phyloP scores from a whole-genome alignment of 1,140 invertebrate species.

The Papilio machaon region DNA sequence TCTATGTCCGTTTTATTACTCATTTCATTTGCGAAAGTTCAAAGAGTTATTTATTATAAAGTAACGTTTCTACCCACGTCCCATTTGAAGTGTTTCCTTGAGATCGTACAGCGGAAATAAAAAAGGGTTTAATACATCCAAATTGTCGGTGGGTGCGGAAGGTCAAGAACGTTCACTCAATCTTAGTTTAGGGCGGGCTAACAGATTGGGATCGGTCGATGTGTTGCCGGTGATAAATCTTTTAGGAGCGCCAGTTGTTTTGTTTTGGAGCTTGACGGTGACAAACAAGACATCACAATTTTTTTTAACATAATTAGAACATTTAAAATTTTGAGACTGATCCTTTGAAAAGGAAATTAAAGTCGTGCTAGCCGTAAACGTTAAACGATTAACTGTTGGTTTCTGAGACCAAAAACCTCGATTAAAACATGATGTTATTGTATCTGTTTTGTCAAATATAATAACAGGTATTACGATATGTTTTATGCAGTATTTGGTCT shows the following conservation, averaged over 20 bases:
- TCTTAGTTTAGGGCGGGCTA: constrained; percentile 46
- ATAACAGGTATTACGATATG: too few species aligned
- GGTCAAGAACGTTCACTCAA: constrained; percentile 54
- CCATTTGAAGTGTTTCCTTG: constrained; percentile 10
- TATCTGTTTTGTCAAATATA: too few species aligned
- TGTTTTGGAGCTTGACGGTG: neutral
- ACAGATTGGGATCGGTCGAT: constrained; percentile 63
- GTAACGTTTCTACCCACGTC: neutral
- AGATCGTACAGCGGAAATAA: constrained; percentile 20
- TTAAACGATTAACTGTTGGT: too few species aligned
- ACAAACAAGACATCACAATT: neutral
- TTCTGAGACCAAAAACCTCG: too few species aligned
- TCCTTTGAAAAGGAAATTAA: too few species aligned
- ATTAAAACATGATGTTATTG: too few species aligned
- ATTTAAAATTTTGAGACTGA: neutral
- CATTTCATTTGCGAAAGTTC: neutral
- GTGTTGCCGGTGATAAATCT: constrained; percentile 56
- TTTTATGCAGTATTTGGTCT: too few species aligned
- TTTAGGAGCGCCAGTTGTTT: constrained; percentile 32
- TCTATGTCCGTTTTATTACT: neutral
- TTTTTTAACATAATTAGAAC: neutral
- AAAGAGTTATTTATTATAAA: constrained; percentile 17
- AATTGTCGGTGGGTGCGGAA: constrained; percentile 45
- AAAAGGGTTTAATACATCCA: constrained; percentile 42
- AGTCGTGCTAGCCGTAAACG: too few species aligned